These are phyloP conservation scores for Microctonus aethiopoides DNA, from an alignment of 2,888 invertebrate species.

Conservation along the genomic window DNA sequence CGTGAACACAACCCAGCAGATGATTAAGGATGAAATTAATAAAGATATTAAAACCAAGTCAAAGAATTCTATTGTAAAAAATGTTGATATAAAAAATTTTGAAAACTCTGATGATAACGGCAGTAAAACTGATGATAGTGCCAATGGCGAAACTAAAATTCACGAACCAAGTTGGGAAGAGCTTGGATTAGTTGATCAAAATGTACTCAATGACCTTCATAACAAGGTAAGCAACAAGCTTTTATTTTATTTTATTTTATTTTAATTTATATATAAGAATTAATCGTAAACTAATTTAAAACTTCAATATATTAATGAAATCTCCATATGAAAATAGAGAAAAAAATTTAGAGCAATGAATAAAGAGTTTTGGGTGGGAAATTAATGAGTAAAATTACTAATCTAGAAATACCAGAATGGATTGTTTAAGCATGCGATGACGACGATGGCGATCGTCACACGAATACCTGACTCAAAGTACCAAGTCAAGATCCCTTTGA, in stretches of 20 bases:
- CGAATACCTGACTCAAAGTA: constrained; percentile 45
- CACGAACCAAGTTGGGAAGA: constrained; percentile 72
- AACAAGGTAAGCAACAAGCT: constrained; percentile 73
- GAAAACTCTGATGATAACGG: constrained; percentile 28
- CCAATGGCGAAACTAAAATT: constrained; percentile 13
- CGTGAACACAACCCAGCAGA: neutral
- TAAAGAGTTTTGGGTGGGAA: neutral
- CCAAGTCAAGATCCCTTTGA: constrained; percentile 50
- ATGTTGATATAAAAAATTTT: constrained; percentile 4
- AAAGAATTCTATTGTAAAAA: neutral
- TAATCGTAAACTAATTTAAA: neutral
- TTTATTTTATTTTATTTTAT: no score
- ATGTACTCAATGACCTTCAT: constrained; percentile 75
- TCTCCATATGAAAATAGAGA: neutral
- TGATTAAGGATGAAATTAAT: neutral
- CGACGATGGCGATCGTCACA: constrained; percentile 30
- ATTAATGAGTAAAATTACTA: neutral
- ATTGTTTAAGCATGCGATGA: constrained; percentile 26
- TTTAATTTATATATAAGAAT: neutral
- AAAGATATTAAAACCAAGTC: neutral
- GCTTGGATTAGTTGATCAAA: constrained; percentile 72
- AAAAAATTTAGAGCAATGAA: neutral
- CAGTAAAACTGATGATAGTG: neutral
- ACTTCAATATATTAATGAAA: constrained; percentile 1
- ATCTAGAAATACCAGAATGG: constrained; percentile 18